Evolutionary conservation across 2,113 vertebrate genomes (phyloP), one percentile per base, ranked within the genome.

Genomic region (Megaceryle maxima): DNA sequence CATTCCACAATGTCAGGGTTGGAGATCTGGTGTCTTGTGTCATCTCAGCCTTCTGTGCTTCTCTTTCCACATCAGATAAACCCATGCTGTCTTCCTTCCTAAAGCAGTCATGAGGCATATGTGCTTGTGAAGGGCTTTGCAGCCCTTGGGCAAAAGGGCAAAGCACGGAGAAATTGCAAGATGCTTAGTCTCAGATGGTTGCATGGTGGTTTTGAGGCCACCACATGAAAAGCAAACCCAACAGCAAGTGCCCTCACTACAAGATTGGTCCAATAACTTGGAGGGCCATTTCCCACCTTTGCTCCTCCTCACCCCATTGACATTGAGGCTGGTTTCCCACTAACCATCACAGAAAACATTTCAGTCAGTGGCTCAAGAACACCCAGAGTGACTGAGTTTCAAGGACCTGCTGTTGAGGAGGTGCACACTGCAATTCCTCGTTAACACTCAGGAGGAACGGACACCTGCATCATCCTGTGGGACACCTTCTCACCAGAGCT

Each of bases 401-500:
- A 37, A 80, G 31, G 68, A 68, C n/a, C 33, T 80, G 68, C 78
- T 62, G 35, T 11, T 43, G 78, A 48, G 21, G 59, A 60, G 14
- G 16, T 62, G 13, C 18, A 35, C 24, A 20, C 10, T 1, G 1
- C 50, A 19, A 4, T 50, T 73, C 18, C 33, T 8, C 1, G 0
- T 48, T 77, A 60, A 26, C 11, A 17, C 37, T 48, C 55, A 39
- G 48, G 39, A 64, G n/a, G 15, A 82, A 74, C 3, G 12, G 33
- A 60, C 41, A 41, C 16, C 0, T 1, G 12, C 67, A 41, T 60
- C 56, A 28, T 16, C 18, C 56, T 66, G 11, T 31, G 41, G 44
- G 57, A 41, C 44, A 69, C 16, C 8, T 39, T 56, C 81, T 73
- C 90, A 78, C 19, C 67, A 53, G 33, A 75, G 14, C 62, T 89